Evolutionary conservation across 1,140 invertebrate genomes (phyloP).

Genomic region (Oryctes rhinoceros): DNA sequence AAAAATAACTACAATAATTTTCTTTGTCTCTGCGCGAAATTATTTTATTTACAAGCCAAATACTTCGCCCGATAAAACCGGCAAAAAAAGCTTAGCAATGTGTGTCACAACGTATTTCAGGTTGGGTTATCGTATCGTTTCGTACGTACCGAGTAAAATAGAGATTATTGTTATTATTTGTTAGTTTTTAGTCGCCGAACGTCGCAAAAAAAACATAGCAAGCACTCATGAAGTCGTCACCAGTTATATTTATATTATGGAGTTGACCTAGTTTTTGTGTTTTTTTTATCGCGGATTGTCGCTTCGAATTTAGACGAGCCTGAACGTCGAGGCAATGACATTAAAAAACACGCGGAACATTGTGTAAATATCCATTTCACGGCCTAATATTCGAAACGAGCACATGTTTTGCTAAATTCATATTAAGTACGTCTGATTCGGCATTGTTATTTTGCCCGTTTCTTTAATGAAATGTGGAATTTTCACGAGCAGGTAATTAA

Average conservation of each 20-base stretch:
- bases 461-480: background rate
- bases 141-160: background rate
- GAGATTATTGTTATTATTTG: conserved; percentile 28
- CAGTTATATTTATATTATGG: conserved; percentile 1
- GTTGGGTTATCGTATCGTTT: conserved; percentile 25
- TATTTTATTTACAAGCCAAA: no score
- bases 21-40: no score
- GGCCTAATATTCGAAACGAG: background rate
- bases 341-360: conserved; percentile 39
- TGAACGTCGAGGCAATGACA: conserved; percentile 37
- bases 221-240: conserved; percentile 15
- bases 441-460: background rate
- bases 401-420: conserved; percentile 7
- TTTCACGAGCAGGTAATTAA: background rate
- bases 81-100: background rate
- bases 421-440: background rate
- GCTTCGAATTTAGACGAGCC: conserved; percentile 33
- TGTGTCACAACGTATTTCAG: conserved; percentile 9
- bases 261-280: conserved; percentile 37
- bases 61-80: no score
- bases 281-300: conserved; percentile 36
- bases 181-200: background rate
- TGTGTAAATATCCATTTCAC: conserved; percentile 32
- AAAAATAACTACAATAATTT: no score
- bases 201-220: background rate